Base-by-base conservation (phyloP, 2,797 vertebrate genomes). In the Chiloscyllium punctatum region DNA sequence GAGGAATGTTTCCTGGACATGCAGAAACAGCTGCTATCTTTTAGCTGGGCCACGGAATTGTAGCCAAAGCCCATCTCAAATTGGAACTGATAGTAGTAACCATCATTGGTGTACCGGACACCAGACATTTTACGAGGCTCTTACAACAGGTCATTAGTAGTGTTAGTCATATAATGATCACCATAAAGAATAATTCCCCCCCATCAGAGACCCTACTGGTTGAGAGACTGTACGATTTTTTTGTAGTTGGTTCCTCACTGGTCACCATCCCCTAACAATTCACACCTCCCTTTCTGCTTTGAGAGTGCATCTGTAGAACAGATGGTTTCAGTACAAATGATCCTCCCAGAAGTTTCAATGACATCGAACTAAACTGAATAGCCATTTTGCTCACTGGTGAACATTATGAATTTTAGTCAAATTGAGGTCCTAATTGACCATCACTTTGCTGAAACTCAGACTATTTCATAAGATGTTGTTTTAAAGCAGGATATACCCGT, bases 1-100 rank as follows among this genome's bases (percentile, higher is more conserved):
- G 94, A 95, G 69, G 94, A 77, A 95, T 77, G 94, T 95, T 95
- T 95, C 94, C 94, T 95, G 94, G 94, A 95, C 71, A 74, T 72
- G 51, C 71, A 74, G 51, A 57, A 95, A 95, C 69, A 72, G 72
- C 69, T 77, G 69, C 71, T 72, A 74, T 74, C 72, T 77, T 95
- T 95, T 95, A 74, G 71, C 30, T 74, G 69, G 94, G 94, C 51
- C 94, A 95, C 71, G n/a, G 69, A 77, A 53, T 95, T 53, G 72
- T 95, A 95, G 94, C 71, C 94, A 95, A 95, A 95, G 71, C 94
- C 72, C 51, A 95, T n/a, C 71, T 74, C 48, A 74, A 51, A n/a
- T 77, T 77, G 94, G 69, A 95, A 48, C 71, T 33, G 71, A 77
- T 74, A 30, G 71, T n/a, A 94, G 94, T 25, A 15, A n/a, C 94